Percentiles rank a stretch among this genome's conserved stretches.
Conservation (phyloP, 2,113 vertebrate species). For the Sceloporus undulatus region DNA sequence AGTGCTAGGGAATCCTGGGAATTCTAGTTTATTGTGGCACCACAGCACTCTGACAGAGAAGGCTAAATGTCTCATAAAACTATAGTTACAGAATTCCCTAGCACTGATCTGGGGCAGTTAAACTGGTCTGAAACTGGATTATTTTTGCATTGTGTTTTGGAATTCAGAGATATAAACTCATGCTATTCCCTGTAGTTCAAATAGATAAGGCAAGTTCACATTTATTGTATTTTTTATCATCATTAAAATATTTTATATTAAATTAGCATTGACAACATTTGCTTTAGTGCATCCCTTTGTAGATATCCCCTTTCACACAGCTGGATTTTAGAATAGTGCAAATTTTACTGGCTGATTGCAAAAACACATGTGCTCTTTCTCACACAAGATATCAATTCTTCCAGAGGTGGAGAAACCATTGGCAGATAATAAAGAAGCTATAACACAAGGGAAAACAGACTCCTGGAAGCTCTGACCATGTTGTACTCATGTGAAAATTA, state of each 20-base stretch:
- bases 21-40: too few relatives aligned
- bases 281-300: background rate
- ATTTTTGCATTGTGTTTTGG: too few relatives aligned
- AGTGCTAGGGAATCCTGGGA: too few relatives aligned
- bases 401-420: background rate
- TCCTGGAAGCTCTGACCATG: background rate
- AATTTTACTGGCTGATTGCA: conserved; percentile 19
- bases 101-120: too few relatives aligned
- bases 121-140: too few relatives aligned
- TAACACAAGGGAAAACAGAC: background rate
- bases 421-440: conserved; percentile 15
- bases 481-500: background rate
- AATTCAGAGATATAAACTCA: background rate
- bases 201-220: background rate
- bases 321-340: conserved; percentile 16
- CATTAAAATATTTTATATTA: background rate
- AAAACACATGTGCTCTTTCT: conserved; percentile 20
- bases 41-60: too few relatives aligned
- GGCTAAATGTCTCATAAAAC: too few relatives aligned
- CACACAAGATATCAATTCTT: conserved; percentile 20
- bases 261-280: background rate
- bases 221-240: conserved; percentile 2
- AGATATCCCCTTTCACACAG: conserved; percentile 23
- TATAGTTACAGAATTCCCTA: too few relatives aligned
- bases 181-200: background rate